Conservation (phyloP, 2,888 invertebrate genomes). For the Helleia helle region DNA sequence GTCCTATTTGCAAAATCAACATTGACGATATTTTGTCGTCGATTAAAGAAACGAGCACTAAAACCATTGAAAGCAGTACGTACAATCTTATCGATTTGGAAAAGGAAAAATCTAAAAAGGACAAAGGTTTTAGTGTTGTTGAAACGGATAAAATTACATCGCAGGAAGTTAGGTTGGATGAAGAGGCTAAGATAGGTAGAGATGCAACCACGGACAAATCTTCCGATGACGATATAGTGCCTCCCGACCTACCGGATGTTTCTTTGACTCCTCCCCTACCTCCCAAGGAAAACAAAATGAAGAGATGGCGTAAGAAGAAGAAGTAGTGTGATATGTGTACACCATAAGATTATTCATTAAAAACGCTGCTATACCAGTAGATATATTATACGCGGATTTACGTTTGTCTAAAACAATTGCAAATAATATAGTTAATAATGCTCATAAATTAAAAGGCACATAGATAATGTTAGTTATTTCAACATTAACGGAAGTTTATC, state of each 20-base stretch:
- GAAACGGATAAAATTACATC: constrained; percentile 56
- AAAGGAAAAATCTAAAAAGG: constrained; percentile 49
- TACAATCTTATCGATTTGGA: constrained; percentile 61
- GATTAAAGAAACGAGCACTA: constrained; percentile 49
- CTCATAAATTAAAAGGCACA: constrained; percentile 5
- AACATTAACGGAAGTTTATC: constrained; percentile 1
- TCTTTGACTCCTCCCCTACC: constrained; percentile 45
- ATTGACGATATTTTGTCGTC: constrained; percentile 61
- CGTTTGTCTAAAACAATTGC: no score
- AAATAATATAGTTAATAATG: constrained; percentile 1
- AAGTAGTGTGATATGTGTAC: constrained; percentile 54
- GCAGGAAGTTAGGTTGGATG: constrained; percentile 53
- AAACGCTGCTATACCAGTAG: no score
- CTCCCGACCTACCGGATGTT: constrained; percentile 38
- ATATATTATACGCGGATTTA: no score
- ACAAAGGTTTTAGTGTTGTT: constrained; percentile 55
- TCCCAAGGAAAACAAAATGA: constrained; percentile 63
- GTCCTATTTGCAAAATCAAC: constrained; percentile 63
- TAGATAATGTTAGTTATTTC: constrained; percentile 2
- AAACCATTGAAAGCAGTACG: constrained; percentile 46
- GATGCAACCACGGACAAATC: constrained; percentile 64
- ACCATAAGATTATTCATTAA: no score
- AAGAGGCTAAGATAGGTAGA: constrained; percentile 39
- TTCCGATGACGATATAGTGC: constrained; percentile 72
- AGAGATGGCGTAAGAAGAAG: constrained; percentile 76